Base-by-base conservation (phyloP, 2,797 vertebrate genomes). In the Onychomys leucogaster region DNA sequence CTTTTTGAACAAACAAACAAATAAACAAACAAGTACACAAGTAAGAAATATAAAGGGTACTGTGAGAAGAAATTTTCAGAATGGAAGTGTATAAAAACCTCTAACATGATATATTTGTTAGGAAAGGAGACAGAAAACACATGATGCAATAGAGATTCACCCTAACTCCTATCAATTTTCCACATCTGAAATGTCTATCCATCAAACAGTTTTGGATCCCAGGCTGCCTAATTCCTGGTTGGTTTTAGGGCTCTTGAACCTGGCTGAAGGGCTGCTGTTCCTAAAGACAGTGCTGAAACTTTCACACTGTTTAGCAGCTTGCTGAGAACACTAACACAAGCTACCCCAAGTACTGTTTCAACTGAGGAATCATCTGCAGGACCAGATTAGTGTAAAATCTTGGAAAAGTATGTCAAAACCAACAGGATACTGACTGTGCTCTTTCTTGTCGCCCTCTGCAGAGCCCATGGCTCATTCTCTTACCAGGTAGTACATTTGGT, bases 221-320 rank as follows among this genome's bases (percentile, higher is more conserved):
- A 67, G 21, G 41, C 13, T 78, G 13, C 59, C 67, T 65, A 87
- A 65, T 32, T 23, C 21, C 94, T 52, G 21, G 21, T 41, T 65
- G 92, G 41, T 87, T 27, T 49, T 16, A 52, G 77, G 14, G 8
- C 52, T 88, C 25, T 49, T 17, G 49, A 89, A 75, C 9, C 73
- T 80, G 67, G 73, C 84, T 82, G 63, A 57, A 71, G 76, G 75
- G 97, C 85, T 91, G 98, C 98, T 98, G 98, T 98, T 98, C 98
- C 61, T 5, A 37, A 4, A 1, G 4, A 73, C 1, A 95, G 98
- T 98, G 98, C 98, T 98, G 98, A 98, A 98, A 94, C n/a, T 84
- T 19, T 67, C 21, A 37, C 49, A 43, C 52, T 89, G 19, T 41
- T 75, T 61, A 71, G 27, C 57, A 46, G 19, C 19, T 32, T 49